phyloP scores from a whole-genome alignment of 2,797 vertebrate species.

The Pelobates cultripes region DNA sequence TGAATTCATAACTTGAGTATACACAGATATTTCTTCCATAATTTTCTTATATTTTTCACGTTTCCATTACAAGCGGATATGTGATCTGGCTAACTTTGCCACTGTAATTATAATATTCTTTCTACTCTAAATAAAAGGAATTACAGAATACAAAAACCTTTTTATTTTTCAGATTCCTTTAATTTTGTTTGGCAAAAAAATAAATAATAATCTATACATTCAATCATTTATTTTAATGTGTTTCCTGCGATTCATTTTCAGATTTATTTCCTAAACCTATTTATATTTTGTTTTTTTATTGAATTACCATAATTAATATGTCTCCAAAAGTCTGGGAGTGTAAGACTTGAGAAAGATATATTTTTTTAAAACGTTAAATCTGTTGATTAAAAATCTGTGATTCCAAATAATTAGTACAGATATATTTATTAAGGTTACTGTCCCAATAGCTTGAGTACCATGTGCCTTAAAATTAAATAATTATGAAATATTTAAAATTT shows the following conservation, averaged over 20 bases:
- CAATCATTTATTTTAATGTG: constrained; percentile 79
- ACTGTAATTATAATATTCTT: constrained; percentile 83
- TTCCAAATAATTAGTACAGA: too few relatives aligned
- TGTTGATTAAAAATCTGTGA: too few relatives aligned
- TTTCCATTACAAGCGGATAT: constrained; percentile 82
- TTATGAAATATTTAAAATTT: too few relatives aligned
- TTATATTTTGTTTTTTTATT: constrained; percentile 62
- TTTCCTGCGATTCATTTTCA: constrained; percentile 70
- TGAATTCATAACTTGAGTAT: constrained; percentile 84
- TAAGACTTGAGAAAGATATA: too few relatives aligned
- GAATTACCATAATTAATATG: constrained; percentile 71
- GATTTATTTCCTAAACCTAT: constrained; percentile 56
- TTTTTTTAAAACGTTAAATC: too few relatives aligned
- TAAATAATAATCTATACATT: constrained; percentile 28
- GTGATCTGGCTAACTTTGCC: constrained; percentile 78
- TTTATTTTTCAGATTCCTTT: constrained; percentile 78
- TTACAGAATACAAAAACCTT: constrained; percentile 60
- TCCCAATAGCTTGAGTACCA: too few relatives aligned
- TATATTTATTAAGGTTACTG: too few relatives aligned
- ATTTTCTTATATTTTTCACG: constrained; percentile 82
- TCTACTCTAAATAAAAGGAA: constrained; percentile 78
- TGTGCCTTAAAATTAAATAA: too few relatives aligned
- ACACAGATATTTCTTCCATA: constrained; percentile 75
- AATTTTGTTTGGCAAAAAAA: not conserved
- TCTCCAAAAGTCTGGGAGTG: not conserved